Evolutionary conservation across 2,797 vertebrate genomes (phyloP).

Genomic region (Pseudochromis fuscus): DNA sequence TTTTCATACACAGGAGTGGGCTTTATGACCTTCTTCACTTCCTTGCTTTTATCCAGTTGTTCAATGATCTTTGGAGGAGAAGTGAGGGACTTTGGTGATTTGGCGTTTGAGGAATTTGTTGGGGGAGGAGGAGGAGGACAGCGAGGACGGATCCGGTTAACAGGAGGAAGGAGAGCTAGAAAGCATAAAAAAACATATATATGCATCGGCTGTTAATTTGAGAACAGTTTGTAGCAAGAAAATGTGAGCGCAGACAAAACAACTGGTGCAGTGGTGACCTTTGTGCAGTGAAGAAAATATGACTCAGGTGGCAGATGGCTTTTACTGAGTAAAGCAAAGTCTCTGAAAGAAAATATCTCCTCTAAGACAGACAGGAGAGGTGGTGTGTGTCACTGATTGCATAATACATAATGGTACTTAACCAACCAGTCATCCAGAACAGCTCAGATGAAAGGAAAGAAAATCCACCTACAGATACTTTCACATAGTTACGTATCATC

Average conservation of each 20-base stretch:
- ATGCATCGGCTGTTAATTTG: slow-evolving; percentile 1
- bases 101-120: slow-evolving; percentile 23
- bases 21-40: slow-evolving; percentile 25
- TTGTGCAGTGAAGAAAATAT: slow-evolving; percentile 41
- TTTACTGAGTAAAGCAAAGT: slow-evolving; percentile 33
- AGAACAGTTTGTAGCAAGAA: slow-evolving; percentile 17
- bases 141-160: slow-evolving; percentile 62
- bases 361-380: slow-evolving; percentile 30
- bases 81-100: neutral
- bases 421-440: slow-evolving; percentile 24
- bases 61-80: slow-evolving; percentile 19
- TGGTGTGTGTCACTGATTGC: slow-evolving; percentile 38
- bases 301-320: slow-evolving; percentile 54
- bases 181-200: slow-evolving; percentile 3
- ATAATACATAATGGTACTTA: slow-evolving; percentile 38
- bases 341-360: slow-evolving; percentile 26
- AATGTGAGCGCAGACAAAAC: slow-evolving; percentile 29
- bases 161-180: slow-evolving; percentile 79
- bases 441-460: slow-evolving; percentile 7
- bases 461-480: slow-evolving; percentile 12
- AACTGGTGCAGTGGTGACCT: slow-evolving; percentile 42
- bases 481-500: neutral
- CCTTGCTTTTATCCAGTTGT: slow-evolving; percentile 32
- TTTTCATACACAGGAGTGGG: slow-evolving; percentile 42
- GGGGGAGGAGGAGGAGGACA: slow-evolving; percentile 70